Evolutionary conservation across 35 echinoderm and acorn worm species (phyloP).

Genomic region (Apostichopus japonicus): DNA sequence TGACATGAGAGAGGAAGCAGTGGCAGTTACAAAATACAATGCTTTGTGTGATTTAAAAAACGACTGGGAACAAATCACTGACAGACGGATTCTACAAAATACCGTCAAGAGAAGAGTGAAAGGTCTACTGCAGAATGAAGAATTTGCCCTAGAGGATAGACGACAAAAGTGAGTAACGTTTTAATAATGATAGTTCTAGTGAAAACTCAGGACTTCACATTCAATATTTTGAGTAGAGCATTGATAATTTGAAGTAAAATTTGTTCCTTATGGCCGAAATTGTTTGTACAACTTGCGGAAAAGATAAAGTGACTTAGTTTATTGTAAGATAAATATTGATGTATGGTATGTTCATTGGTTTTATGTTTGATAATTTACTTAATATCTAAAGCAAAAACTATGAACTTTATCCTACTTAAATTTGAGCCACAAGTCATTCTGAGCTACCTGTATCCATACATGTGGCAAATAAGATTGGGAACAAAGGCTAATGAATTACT

Average conservation of each 20-base stretch:
- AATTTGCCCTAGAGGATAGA: conserved; percentile 96
- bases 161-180: conserved; percentile 74
- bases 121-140: conserved; percentile 80
- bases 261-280: neutral
- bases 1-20: conserved; percentile 90
- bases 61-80: conserved; percentile 96
- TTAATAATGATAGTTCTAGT: too few relatives aligned
- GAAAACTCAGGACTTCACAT: neutral
- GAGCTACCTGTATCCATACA: too few relatives aligned
- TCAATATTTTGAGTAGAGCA: neutral
- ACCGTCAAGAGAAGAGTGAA: conserved; percentile 82
- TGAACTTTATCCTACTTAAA: too few relatives aligned
- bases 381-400: too few relatives aligned
- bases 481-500: too few relatives aligned
- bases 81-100: conserved; percentile 89
- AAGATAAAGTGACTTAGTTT: too few relatives aligned
- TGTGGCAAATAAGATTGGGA: too few relatives aligned
- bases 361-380: too few relatives aligned
- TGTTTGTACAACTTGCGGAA: neutral
- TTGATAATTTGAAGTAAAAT: neutral
- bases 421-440: too few relatives aligned
- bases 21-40: conserved; percentile 89
- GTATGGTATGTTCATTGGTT: too few relatives aligned
- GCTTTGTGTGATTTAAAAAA: conserved; percentile 95
- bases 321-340: too few relatives aligned